These are phyloP conservation scores for Nesometra sesokonis DNA, from an alignment of 35 echinoderm and acorn worm species.

Conservation along the genomic window DNA sequence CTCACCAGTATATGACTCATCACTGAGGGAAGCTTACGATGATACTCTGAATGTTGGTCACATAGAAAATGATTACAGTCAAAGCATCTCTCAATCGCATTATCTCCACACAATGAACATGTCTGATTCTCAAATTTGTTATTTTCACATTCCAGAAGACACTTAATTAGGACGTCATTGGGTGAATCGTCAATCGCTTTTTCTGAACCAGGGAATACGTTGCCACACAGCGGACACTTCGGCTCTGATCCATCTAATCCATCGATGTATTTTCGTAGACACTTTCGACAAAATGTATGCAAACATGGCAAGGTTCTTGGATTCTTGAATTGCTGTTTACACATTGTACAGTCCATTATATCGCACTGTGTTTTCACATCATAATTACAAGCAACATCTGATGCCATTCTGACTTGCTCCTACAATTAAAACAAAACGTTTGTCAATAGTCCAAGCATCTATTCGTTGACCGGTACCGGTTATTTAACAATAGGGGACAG, in stretches of 20 bases:
- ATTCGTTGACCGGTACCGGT: too few relatives aligned
- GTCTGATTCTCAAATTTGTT: not conserved
- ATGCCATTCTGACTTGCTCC: not conserved
- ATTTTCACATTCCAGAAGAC: not conserved
- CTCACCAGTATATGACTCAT: not conserved
- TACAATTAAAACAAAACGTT: too few relatives aligned
- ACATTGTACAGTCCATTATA: not conserved
- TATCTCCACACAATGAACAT: not conserved
- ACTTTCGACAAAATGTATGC: not conserved
- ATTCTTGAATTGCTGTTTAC: not conserved
- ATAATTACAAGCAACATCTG: not conserved
- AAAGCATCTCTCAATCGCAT: not conserved
- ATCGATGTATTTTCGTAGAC: not conserved
- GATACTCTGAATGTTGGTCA: not conserved
- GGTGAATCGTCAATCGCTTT: not conserved
- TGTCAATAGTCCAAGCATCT: too few relatives aligned
- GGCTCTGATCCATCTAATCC: not conserved
- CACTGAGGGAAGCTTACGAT: not conserved
- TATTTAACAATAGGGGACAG: too few relatives aligned
- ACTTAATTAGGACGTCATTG: not conserved
- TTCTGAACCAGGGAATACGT: not conserved
- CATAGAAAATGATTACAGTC: not conserved
- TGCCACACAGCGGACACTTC: not conserved
- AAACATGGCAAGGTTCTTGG: not conserved
- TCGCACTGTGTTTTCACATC: not conserved